Conservation (phyloP, 2,797 vertebrate species). For the Buceros bicornis region DNA sequence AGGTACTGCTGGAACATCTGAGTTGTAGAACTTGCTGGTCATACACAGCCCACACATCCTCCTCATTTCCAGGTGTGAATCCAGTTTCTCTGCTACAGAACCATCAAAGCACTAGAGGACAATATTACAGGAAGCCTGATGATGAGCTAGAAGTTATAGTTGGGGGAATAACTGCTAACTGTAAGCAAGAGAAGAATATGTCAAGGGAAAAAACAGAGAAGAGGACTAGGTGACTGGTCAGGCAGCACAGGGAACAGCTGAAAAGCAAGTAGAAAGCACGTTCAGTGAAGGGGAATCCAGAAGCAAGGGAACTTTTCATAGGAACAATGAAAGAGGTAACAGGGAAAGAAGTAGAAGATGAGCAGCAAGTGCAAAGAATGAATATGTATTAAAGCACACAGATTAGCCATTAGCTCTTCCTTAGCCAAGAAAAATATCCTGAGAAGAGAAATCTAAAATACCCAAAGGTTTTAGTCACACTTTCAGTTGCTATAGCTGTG, state of each 20-base stretch:
- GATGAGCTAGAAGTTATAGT: not conserved
- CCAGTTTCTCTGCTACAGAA: not conserved
- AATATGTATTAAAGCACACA: slow-evolving; percentile 30
- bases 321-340: not conserved
- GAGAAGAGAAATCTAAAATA: slow-evolving; percentile 57
- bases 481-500: slow-evolving; percentile 17
- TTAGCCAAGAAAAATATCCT: slow-evolving; percentile 38
- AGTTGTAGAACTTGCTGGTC: not conserved
- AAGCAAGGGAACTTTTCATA: not conserved
- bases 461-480: not conserved
- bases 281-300: not conserved
- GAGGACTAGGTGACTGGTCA: not conserved
- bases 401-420: not conserved
- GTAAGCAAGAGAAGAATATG: not conserved
- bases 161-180: not conserved
- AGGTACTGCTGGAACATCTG: too few species aligned
- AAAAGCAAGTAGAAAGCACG: not conserved
- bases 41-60: not conserved
- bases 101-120: not conserved
- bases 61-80: not conserved
- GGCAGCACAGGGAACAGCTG: not conserved
- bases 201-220: not conserved
- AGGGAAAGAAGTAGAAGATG: not conserved
- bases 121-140: not conserved
- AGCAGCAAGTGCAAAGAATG: not conserved